These are phyloP conservation scores for Lepidonotus clava DNA, from an alignment of 2,888 invertebrate genomes.

Conservation along the genomic window DNA sequence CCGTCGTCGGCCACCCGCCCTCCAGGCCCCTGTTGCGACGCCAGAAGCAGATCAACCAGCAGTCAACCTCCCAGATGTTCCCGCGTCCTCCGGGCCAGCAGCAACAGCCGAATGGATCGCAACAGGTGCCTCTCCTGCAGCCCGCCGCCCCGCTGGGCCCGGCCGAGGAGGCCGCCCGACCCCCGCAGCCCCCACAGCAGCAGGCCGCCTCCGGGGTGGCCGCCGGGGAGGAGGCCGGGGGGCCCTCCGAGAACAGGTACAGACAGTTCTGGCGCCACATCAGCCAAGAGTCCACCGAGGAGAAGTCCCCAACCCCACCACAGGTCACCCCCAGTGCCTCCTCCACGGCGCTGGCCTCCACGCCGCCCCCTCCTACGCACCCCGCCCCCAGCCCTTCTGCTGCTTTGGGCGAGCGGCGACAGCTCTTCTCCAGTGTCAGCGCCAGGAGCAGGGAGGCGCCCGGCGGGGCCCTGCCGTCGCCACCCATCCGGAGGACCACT, in stretches of 20 bases:
- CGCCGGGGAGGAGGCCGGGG: neutral
- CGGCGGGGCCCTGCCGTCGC: neutral
- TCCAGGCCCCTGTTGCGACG: conserved; percentile 22
- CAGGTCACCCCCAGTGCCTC: neutral
- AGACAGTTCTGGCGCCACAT: conserved; percentile 37
- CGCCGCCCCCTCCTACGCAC: neutral
- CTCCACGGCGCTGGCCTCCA: neutral
- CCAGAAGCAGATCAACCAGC: conserved; percentile 17
- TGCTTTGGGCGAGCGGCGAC: conserved; percentile 3
- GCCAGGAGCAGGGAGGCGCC: neutral
- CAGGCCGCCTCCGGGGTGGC: neutral
- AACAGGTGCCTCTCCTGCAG: neutral
- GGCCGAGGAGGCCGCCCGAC: neutral
- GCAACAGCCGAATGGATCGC: neutral
- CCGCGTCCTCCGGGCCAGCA: conserved; percentile 36
- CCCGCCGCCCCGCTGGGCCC: neutral
- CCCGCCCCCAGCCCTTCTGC: neutral
- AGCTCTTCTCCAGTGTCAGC: neutral
- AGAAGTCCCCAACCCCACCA: neutral
- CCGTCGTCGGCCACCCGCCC: conserved; percentile 9
- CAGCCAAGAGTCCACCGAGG: conserved; percentile 50
- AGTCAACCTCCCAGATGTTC: conserved; percentile 39
- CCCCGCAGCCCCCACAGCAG: neutral
- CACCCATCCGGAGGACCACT: conserved; percentile 1
- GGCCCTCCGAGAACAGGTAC: neutral